Percentiles rank a stretch among this genome's conserved stretches.
phyloP scores from a whole-genome alignment of 2,797 vertebrate genomes.

The Sebastes vulpes region DNA sequence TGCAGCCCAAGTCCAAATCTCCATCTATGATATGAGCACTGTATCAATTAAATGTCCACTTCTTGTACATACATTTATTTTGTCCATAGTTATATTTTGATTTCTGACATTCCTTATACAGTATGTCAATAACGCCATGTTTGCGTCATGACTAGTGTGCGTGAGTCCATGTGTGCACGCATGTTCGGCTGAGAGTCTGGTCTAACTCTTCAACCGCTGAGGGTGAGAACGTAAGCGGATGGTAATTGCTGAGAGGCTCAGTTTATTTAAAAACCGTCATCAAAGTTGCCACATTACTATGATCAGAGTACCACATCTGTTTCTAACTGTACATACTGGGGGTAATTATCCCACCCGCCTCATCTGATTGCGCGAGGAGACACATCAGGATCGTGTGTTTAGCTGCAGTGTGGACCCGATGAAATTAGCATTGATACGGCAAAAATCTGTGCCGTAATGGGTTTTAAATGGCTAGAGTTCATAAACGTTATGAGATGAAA shows the following conservation, averaged over 20 bases:
- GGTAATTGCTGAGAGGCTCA: slow-evolving; percentile 23
- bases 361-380: slow-evolving; percentile 25
- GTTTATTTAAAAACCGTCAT: slow-evolving; percentile 40
- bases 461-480: neutral
- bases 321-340: slow-evolving; percentile 21
- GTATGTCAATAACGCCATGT: neutral
- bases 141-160: neutral
- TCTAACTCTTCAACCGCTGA: neutral
- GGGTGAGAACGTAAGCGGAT: neutral
- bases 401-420: neutral
- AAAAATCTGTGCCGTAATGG: neutral
- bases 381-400: neutral
- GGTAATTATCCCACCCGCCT: slow-evolving; percentile 20
- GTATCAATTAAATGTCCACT: neutral
- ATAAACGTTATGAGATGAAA: neutral
- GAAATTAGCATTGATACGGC: slow-evolving; percentile 11
- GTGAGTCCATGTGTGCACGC: neutral
- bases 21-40: neutral
- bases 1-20: neutral
- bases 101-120: neutral
- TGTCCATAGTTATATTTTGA: neutral
- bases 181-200: neutral
- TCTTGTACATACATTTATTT: neutral
- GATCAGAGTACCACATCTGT: slow-evolving; percentile 45
- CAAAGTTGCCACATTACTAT: slow-evolving; percentile 29